These are phyloP conservation scores for Lacerta viridis DNA, from an alignment of 2,797 vertebrate species.

Conservation along the genomic window DNA sequence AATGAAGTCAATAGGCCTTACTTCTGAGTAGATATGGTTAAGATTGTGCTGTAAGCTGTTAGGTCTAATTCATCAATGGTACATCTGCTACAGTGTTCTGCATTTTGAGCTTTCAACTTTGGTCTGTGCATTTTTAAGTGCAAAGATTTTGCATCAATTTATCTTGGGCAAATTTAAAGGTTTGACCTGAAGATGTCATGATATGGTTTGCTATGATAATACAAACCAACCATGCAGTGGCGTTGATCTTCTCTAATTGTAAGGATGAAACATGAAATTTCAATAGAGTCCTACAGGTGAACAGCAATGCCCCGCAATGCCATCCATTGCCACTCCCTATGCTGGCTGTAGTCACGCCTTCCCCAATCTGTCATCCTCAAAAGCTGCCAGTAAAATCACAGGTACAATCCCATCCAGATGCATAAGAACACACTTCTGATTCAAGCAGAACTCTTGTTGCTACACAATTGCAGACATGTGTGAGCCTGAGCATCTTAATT, in stretches of 20 bases:
- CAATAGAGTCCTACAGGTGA: neutral
- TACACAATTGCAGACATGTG: neutral
- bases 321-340: too few relatives aligned
- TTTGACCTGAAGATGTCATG: neutral
- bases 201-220: neutral
- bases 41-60: neutral
- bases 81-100: neutral
- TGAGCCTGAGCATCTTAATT: neutral
- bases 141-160: neutral
- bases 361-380: too few relatives aligned
- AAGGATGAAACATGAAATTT: neutral
- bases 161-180: neutral
- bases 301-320: too few relatives aligned
- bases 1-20: too few relatives aligned
- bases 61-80: neutral
- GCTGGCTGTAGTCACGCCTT: too few relatives aligned
- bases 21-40: too few relatives aligned
- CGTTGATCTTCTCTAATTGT: neutral
- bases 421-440: neutral
- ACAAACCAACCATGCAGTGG: neutral
- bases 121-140: neutral
- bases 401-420: neutral
- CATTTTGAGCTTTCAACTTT: neutral
- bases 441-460: neutral
- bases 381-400: too few relatives aligned